phyloP scores from a whole-genome alignment of 1,140 invertebrate genomes.

The Teleopsis dalmanni region DNA sequence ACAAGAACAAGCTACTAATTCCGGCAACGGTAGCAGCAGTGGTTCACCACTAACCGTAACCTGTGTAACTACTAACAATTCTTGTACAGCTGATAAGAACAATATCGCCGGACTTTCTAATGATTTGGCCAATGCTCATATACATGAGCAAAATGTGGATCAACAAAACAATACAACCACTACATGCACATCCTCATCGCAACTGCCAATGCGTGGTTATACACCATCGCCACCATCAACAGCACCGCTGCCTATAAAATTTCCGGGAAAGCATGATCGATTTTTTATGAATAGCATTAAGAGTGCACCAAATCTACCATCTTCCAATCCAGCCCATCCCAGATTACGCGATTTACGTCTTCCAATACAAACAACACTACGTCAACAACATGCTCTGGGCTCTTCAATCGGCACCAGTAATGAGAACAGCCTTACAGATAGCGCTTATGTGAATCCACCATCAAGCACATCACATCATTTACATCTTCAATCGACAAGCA shows the following conservation, averaged over 20 bases:
- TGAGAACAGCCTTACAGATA: conserved; percentile 53
- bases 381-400: conserved; percentile 45
- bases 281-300: conserved; percentile 66
- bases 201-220: conserved; percentile 50
- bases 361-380: conserved; percentile 54
- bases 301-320: conserved; percentile 66
- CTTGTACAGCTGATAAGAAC: conserved; percentile 9
- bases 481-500: conserved; percentile 10
- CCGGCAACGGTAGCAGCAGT: conserved; percentile 11
- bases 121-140: conserved; percentile 55
- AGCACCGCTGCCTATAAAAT: conserved; percentile 69
- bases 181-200: conserved; percentile 45
- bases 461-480: conserved; percentile 24
- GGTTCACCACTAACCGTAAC: conserved; percentile 14
- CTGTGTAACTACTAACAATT: conserved; percentile 15
- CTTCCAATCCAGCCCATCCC: conserved; percentile 58
- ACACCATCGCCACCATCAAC: conserved; percentile 72
- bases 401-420: conserved; percentile 46
- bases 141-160: conserved; percentile 51
- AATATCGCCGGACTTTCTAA: conserved; percentile 50
- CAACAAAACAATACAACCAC: conserved; percentile 12
- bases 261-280: conserved; percentile 55
- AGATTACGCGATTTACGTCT: conserved; percentile 59
- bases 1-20: conserved; percentile 25
- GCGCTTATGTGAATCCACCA: conserved; percentile 41